phyloP scores from a whole-genome alignment of 2,888 invertebrate genomes.

The Pecten maximus region DNA sequence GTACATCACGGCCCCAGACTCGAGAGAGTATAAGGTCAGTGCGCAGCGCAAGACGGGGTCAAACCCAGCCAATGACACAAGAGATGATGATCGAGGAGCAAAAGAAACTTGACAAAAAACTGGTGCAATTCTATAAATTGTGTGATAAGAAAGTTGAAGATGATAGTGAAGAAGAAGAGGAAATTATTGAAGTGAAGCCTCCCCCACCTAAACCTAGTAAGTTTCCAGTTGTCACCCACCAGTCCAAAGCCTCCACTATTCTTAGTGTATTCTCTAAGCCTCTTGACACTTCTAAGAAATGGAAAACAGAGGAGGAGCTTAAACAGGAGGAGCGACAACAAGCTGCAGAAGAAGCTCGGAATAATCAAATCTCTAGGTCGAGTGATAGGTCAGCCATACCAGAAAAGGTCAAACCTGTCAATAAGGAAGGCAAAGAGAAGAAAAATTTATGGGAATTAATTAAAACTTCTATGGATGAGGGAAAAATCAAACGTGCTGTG shows the following conservation, averaged over 20 bases:
- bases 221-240: background rate
- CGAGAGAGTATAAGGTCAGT: slow-evolving; percentile 52
- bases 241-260: slow-evolving; percentile 58
- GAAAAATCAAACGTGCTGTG: slow-evolving; percentile 60
- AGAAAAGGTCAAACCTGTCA: slow-evolving; percentile 40
- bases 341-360: background rate
- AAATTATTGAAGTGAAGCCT: slow-evolving; percentile 45
- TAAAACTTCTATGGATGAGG: slow-evolving; percentile 63
- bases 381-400: slow-evolving; percentile 46
- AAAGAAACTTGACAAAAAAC: slow-evolving; percentile 49
- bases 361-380: slow-evolving; percentile 41
- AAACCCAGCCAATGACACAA: slow-evolving; percentile 42
- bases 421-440: slow-evolving; percentile 48
- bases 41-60: slow-evolving; percentile 33
- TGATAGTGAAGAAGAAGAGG: slow-evolving; percentile 41
- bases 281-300: slow-evolving; percentile 51
- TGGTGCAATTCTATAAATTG: slow-evolving; percentile 43
- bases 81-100: slow-evolving; percentile 42
- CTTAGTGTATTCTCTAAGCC: slow-evolving; percentile 63
- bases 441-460: slow-evolving; percentile 72
- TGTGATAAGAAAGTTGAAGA: slow-evolving; percentile 45
- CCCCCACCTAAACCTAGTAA: slow-evolving; percentile 13
- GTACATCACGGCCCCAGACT: slow-evolving; percentile 58
- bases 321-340: slow-evolving; percentile 35
- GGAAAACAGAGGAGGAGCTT: slow-evolving; percentile 47